Conservation (phyloP, 2,113 vertebrate species). For the Todiramphus saurophagus region DNA sequence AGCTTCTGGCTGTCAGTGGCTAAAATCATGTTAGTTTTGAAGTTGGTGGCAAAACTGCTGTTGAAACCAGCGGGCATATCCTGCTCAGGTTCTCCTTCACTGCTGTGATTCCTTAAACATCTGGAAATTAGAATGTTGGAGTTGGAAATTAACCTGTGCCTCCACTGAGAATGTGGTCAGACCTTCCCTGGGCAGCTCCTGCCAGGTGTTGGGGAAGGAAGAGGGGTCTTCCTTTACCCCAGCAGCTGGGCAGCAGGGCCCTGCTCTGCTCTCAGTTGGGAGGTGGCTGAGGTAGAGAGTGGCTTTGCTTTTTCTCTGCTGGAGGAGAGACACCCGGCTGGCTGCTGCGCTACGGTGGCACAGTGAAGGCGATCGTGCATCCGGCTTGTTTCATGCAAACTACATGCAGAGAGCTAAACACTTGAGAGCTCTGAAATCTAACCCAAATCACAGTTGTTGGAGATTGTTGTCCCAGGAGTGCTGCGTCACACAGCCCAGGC, state of each 20-base stretch:
- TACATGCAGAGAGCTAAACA: conserved; percentile 35
- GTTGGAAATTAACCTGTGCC: conserved; percentile 34
- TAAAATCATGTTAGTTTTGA: not conserved
- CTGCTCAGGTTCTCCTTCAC: not conserved
- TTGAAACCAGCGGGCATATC: not conserved
- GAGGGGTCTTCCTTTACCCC: not conserved
- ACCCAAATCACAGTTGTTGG: conserved; percentile 42
- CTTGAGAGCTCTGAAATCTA: conserved; percentile 51
- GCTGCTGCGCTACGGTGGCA: conserved; percentile 23
- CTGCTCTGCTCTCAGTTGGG: not conserved
- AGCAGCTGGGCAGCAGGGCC: not conserved
- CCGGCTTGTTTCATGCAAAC: conserved; percentile 58
- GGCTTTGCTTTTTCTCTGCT: not conserved
- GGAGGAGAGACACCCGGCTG: conserved; percentile 21
- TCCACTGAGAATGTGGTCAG: conserved; percentile 14
- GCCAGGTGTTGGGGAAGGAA: not conserved
- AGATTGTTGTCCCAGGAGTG: conserved; percentile 13
- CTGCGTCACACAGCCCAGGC: not conserved
- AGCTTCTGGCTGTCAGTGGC: not conserved
- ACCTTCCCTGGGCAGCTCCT: not conserved
- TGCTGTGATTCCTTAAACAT: not conserved
- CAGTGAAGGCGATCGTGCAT: conserved; percentile 26
- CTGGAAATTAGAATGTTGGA: conserved; percentile 44
- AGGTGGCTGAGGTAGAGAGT: not conserved
- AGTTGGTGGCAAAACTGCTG: not conserved